Base-by-base conservation (phyloP, 1,140 invertebrate genomes). In the Brevipalpus yothersi region DNA sequence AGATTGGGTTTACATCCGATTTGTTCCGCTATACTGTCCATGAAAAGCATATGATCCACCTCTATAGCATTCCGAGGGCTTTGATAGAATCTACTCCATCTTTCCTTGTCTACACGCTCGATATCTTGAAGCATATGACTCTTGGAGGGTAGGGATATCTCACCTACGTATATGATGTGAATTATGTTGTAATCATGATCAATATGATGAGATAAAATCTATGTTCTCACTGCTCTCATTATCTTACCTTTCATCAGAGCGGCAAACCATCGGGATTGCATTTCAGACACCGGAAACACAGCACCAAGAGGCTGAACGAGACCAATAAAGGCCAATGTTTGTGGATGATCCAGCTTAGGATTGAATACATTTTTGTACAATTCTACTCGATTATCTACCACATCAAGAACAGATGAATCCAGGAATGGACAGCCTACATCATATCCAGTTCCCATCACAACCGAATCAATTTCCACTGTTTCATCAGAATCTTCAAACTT, bases 281-380 rank as follows among this genome's bases (percentile, higher is more conserved):
- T 70, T 66, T 77, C 76, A 15, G 71, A 67, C 53, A 77, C 71
- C 10, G 75, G 75, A 60, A 74, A 69, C 15, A 78, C 65, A 41
- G 73, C 67, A 41, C 75, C 75, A 47, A 74, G 63, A 45, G 76
- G 73, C 65, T 77, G 76, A 53, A 75, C 65, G 39, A 73, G 68
- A 0, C 75, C 76, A 60, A 77, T 75, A 10, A 77, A 65, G 31
- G 71, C 72, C 53, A 77, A 58, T 4, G 70, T 71, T 1, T 62
- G 41, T 58, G 61, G 17, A 59, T 69, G 68, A 47, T 47, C 39
- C 40, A 58, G 61, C 40, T 17, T n/a, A 42, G 23, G 63, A 7
- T 56, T 41, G 53, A 60, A 63, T 9, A 58, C 51, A 59, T 61
- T 59, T 57, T 64, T 63, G 56, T 60, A 64, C 40, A 64, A 43